phyloP scores from a whole-genome alignment of 2,888 invertebrate genomes.

The Drosophila pseudotakahashii region DNA sequence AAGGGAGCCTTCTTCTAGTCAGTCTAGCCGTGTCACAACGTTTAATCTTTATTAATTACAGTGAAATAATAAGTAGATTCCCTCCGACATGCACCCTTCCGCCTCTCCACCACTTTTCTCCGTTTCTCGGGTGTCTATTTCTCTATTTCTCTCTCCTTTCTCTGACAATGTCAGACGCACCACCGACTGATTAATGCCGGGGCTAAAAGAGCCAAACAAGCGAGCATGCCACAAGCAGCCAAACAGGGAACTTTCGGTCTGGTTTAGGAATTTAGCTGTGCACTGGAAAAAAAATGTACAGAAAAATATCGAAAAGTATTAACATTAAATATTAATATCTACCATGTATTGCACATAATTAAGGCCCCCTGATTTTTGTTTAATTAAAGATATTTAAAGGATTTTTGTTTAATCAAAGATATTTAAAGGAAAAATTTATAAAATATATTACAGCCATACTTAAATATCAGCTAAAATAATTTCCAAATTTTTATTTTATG shows the following conservation, averaged over 20 bases:
- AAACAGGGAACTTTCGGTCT: slow-evolving; percentile 52
- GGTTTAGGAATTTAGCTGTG: slow-evolving; percentile 55
- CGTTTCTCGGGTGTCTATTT: slow-evolving; percentile 9
- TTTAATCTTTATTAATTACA: slow-evolving; percentile 84
- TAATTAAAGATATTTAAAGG: too few relatives aligned
- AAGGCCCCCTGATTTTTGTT: too few relatives aligned
- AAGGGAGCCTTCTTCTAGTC: slow-evolving; percentile 10
- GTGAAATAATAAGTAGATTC: slow-evolving; percentile 75
- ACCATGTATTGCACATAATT: too few relatives aligned
- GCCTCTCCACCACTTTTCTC: background rate
- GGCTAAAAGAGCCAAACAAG: slow-evolving; percentile 62
- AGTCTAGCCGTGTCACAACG: slow-evolving; percentile 72
- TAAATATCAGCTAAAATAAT: too few relatives aligned
- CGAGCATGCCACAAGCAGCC: slow-evolving; percentile 73
- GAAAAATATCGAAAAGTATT: background rate
- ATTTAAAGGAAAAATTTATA: too few relatives aligned
- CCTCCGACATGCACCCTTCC: slow-evolving; percentile 29
- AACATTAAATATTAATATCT: too few relatives aligned
- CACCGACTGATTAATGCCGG: slow-evolving; percentile 65
- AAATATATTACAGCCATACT: too few relatives aligned
- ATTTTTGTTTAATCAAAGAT: too few relatives aligned
- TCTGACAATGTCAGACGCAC: slow-evolving; percentile 44
- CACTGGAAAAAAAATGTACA: slow-evolving; percentile 5
- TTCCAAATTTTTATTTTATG: too few relatives aligned
- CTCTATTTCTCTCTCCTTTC: slow-evolving; percentile 29